A percentile compares a stretch with the other conserved stretches of the same genome.
Evolutionary conservation across 2,113 vertebrate species (phyloP).

Genomic region (Euleptes europaea): DNA sequence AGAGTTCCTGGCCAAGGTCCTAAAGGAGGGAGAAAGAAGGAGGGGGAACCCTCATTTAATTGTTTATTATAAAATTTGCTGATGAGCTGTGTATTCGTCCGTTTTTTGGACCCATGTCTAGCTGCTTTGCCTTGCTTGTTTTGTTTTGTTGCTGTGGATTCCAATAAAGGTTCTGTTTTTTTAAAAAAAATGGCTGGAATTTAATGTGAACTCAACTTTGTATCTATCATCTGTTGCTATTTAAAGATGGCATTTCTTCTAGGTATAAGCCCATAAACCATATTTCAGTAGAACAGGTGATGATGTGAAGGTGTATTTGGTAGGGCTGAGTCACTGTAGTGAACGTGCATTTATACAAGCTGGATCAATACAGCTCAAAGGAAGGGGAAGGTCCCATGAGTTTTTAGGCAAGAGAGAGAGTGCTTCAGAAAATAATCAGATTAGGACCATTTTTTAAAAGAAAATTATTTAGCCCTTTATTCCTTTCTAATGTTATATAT

Average conservation of each 20-base stretch:
- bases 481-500: not conserved
- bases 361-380: slow-evolving; percentile 74
- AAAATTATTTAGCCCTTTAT: slow-evolving; percentile 27
- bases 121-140: too few species aligned
- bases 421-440: slow-evolving; percentile 63
- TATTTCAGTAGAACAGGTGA: slow-evolving; percentile 58
- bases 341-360: slow-evolving; percentile 69
- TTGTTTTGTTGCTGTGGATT: too few species aligned
- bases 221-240: slow-evolving; percentile 66
- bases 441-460: slow-evolving; percentile 57
- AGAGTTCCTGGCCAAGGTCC: too few species aligned
- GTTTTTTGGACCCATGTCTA: too few species aligned
- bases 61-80: too few species aligned
- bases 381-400: slow-evolving; percentile 66
- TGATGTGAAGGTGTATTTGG: slow-evolving; percentile 54
- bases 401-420: slow-evolving; percentile 55
- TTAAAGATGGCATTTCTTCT: slow-evolving; percentile 70
- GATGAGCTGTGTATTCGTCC: too few species aligned
- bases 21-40: too few species aligned
- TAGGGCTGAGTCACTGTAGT: slow-evolving; percentile 55
- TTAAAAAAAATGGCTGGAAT: slow-evolving; percentile 70
- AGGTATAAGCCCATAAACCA: slow-evolving; percentile 63
- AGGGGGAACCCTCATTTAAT: too few species aligned
- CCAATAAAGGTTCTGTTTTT: too few species aligned
- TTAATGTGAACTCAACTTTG: slow-evolving; percentile 66